These are phyloP conservation scores for Dryomyza anilis DNA, from an alignment of 2,888 invertebrate genomes.

Conservation along the genomic window DNA sequence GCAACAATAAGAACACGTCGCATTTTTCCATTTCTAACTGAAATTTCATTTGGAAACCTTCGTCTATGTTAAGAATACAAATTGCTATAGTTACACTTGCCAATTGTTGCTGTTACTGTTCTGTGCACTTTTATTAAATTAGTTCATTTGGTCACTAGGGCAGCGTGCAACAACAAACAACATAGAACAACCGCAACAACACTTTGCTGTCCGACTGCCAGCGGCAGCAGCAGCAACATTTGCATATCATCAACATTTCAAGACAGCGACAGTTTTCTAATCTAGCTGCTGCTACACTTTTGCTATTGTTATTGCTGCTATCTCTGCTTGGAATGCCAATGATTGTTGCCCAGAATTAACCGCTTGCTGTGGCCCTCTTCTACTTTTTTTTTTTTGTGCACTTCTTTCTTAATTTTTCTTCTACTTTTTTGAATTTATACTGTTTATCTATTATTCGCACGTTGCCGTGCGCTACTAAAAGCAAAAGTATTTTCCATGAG, in stretches of 20 bases:
- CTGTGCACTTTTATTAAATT: conserved; percentile 18
- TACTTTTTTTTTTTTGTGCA: no score
- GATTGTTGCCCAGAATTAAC: not conserved
- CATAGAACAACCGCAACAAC: conserved; percentile 20
- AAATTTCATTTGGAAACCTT: not conserved
- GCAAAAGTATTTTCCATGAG: no score
- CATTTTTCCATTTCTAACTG: no score
- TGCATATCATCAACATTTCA: conserved; percentile 6
- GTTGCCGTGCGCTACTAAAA: no score
- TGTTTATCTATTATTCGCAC: no score
- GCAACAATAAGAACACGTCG: not conserved
- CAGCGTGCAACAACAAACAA: conserved; percentile 29
- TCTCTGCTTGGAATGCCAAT: not conserved
- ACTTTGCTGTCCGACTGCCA: conserved; percentile 20
- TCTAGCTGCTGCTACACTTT: not conserved
- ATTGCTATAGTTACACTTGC: conserved; percentile 2
- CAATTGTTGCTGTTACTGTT: not conserved
- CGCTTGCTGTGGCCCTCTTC: not conserved
- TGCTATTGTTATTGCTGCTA: no score
- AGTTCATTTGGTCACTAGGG: conserved; percentile 45
- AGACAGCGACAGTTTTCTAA: not conserved
- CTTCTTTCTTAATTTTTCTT: no score
- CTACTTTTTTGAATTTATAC: no score
- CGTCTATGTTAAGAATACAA: conserved; percentile 14
- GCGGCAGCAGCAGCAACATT: not conserved